Evolutionary conservation across 2,797 vertebrate species (phyloP).

Genomic region (Sebastes nivosus): DNA sequence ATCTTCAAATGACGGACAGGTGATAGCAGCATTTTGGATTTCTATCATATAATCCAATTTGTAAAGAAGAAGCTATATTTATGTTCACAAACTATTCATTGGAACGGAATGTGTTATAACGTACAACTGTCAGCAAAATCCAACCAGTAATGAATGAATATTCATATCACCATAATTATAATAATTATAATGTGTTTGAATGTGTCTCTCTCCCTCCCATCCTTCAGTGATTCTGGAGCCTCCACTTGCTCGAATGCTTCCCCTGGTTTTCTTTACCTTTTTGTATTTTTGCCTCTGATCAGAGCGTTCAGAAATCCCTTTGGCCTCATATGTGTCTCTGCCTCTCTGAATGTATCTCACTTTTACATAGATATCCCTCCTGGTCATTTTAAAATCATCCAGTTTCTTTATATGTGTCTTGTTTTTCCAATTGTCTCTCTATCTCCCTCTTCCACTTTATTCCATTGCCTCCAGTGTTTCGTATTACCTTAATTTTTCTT

Average conservation of each 20-base stretch:
- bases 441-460: not conserved
- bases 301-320: not conserved
- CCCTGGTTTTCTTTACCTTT: not conserved
- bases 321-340: not conserved
- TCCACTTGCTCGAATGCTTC: not conserved
- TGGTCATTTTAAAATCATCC: slow-evolving; percentile 4
- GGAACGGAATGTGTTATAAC: not conserved
- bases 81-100: not conserved
- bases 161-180: not conserved
- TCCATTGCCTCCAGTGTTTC: slow-evolving; percentile 18
- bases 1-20: not conserved
- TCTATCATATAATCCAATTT: not conserved
- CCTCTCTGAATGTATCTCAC: not conserved
- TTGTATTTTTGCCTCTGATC: not conserved
- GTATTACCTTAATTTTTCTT: not conserved
- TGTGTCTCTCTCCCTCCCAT: not conserved
- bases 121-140: not conserved
- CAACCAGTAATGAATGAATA: not conserved
- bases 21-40: not conserved
- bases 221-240: not conserved
- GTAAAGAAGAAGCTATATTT: not conserved
- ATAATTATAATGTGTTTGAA: not conserved
- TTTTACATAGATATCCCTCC: slow-evolving; percentile 20
- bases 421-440: not conserved
- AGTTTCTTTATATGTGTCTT: not conserved